Evolutionary conservation across 2,797 vertebrate genomes (phyloP).

Genomic region (Sebastolobus alascanus): DNA sequence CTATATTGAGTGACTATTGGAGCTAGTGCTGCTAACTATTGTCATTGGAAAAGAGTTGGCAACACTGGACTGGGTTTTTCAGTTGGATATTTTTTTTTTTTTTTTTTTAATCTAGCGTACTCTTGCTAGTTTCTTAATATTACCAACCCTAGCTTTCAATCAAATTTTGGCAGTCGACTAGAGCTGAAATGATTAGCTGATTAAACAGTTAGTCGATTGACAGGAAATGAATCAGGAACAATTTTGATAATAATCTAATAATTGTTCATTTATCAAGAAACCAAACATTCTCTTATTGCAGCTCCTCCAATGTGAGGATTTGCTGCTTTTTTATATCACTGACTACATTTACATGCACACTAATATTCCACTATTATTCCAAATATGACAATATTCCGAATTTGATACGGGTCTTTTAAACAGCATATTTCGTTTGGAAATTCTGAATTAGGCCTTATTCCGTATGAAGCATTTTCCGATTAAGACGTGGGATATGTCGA

Average conservation of each 20-base stretch:
- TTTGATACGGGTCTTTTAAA: too few relatives aligned
- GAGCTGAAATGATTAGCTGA: not conserved
- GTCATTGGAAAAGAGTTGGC: not conserved
- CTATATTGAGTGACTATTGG: not conserved
- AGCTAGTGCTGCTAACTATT: not conserved
- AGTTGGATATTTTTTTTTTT: not conserved
- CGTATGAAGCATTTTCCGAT: too few relatives aligned
- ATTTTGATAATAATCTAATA: not conserved
- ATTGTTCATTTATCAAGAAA: not conserved
- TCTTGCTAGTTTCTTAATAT: not conserved
- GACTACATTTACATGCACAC: too few relatives aligned
- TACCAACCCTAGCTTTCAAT: not conserved
- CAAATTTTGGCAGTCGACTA: not conserved
- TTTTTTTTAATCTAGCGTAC: not conserved
- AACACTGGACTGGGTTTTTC: rapidly evolving
- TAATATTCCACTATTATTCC: too few relatives aligned
- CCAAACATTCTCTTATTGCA: not conserved
- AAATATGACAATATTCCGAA: too few relatives aligned
- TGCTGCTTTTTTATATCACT: not conserved
- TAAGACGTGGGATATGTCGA: too few relatives aligned
- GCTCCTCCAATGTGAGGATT: not conserved
- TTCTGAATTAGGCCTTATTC: too few relatives aligned
- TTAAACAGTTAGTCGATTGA: too few relatives aligned
- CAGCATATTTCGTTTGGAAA: too few relatives aligned
- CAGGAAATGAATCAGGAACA: not conserved